Base-by-base conservation (phyloP, 2,797 vertebrate species). In the Centroberyx gerrardi region DNA sequence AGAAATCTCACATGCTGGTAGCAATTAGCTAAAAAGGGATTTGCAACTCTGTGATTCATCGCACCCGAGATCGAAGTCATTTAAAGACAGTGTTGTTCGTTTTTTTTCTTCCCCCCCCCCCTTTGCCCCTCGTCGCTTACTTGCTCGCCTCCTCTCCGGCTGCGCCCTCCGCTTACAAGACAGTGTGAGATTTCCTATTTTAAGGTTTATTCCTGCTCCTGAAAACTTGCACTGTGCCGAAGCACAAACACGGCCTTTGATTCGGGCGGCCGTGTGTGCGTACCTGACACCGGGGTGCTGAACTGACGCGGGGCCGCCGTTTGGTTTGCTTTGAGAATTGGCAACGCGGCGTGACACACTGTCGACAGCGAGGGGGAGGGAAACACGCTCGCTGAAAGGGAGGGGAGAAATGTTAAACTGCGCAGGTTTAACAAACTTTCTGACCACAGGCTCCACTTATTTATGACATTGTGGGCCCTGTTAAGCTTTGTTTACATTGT, bases 1-100 rank as follows among this genome's bases (percentile, higher is more conserved):
- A 88, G 94, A 95, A 96, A 95, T 96, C 96, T 96, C 96, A 95
- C 96, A 96, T 96, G 96, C 96, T 97, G 96, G 96, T 97, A 97
- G 97, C 97, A 99, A 98, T 99, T 99, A 99, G 97, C 97, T 97
- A 97, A 97, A 98, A 97, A 98, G 90, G 97, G 97, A 97, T 97
- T 97, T 97, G 96, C 94, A 94, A 96, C 96, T 97, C 95, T 94
- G 94, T 96, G 97, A 97, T 97, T 97, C 97, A 97, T 97, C 96
- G 96, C 96, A 92, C 96, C 90, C 85, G 94, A 96, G 96, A 97
- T 97, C 96, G 93, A 96, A 97, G 95, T 96, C 94, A 96, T 97
- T 96, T 97, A 95, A 96, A 96, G 95, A 93, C 93, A 86, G 75
- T 88, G 92, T 93, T 95, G 94, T 93, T 87, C 22, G 82, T 87